These are phyloP conservation scores for Agrotis puta DNA, from an alignment of 2,888 invertebrate genomes.

Conservation along the genomic window DNA sequence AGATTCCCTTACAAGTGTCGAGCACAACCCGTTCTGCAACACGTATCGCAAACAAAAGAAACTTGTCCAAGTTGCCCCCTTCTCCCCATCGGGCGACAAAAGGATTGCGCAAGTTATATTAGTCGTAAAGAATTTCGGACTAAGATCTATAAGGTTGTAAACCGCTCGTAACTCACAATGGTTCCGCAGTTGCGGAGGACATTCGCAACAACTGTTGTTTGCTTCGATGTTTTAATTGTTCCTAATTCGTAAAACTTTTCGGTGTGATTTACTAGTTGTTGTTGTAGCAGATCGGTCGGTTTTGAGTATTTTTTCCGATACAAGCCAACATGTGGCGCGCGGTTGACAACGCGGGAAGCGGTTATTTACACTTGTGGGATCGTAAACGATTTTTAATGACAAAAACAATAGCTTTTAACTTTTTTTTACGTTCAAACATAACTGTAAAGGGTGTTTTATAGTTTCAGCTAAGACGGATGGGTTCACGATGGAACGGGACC, in stretches of 20 bases:
- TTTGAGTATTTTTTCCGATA: slow-evolving; percentile 73
- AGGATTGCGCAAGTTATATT: slow-evolving; percentile 90
- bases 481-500: slow-evolving; percentile 65
- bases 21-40: slow-evolving; percentile 89
- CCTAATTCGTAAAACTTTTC: slow-evolving; percentile 89
- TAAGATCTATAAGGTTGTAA: slow-evolving; percentile 89
- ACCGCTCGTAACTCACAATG: slow-evolving; percentile 88
- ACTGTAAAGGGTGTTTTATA: slow-evolving; percentile 56
- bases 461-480: slow-evolving; percentile 57
- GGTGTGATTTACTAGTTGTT: slow-evolving; percentile 86
- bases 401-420: slow-evolving; percentile 70
- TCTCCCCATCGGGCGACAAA: slow-evolving; percentile 81
- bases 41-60: slow-evolving; percentile 90
- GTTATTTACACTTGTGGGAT: slow-evolving; percentile 80
- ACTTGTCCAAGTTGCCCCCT: slow-evolving; percentile 81
- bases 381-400: slow-evolving; percentile 76
- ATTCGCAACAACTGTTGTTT: slow-evolving; percentile 90
- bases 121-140: slow-evolving; percentile 90
- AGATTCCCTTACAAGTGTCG: slow-evolving; percentile 87
- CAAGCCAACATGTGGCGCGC: slow-evolving; percentile 72
- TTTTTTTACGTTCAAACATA: slow-evolving; percentile 39
- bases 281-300: slow-evolving; percentile 80
- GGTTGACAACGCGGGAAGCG: slow-evolving; percentile 70
- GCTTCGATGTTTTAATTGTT: slow-evolving; percentile 90
- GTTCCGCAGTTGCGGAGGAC: slow-evolving; percentile 89